Base-by-base conservation (phyloP, 2,888 invertebrate genomes). In the Caenorhabditis sp. region DNA sequence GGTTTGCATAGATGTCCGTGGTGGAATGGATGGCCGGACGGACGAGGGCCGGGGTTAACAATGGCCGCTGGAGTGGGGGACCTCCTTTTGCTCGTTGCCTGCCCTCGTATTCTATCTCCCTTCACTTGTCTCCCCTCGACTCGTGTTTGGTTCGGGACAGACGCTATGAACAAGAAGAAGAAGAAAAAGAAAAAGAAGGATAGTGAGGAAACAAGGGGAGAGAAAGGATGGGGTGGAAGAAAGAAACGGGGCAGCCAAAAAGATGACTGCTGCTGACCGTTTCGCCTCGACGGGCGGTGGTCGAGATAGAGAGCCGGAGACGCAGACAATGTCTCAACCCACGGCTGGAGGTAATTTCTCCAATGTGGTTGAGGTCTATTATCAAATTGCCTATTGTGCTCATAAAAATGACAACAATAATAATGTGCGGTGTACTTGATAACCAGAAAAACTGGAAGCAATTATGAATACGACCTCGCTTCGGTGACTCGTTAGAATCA, bases 181-280 rank as follows among this genome's bases (percentile, higher is more conserved):
- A 58, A 70, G 26, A 70, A 35, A 12, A 69, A 54, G 38, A 75
- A 59, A 56, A 59, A 68, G 31, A 59, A 47, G 59, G 69, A 69
- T 38, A 59, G 49, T 38, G 76, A 59, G 68, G 54, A 41, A 61
- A 41, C 49, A 47, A 22, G 28, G 28, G 26, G 10, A 16, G 49
- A 35, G 26, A 51, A 35, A 38, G 66, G 26, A 54, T 54, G 54
- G 54, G 54, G 14, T 24, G 54, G 14, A 49, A 59, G 59, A 66
- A 44, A 54, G 28, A 75, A 70, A 77, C 77, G 68, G 69, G 69
- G 28, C 59, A 77, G 77, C 77, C 47, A n/a, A 77, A 77, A 77
- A 77, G 77, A 77, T 77, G 77, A 63, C 77, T 77, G 77, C 76
- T 77, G 76, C 77, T 77, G 77, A 69, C 70, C 69, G 69, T 77